Conservation (phyloP, 2,797 vertebrate genomes). For the Eutrigla gurnardus region DNA sequence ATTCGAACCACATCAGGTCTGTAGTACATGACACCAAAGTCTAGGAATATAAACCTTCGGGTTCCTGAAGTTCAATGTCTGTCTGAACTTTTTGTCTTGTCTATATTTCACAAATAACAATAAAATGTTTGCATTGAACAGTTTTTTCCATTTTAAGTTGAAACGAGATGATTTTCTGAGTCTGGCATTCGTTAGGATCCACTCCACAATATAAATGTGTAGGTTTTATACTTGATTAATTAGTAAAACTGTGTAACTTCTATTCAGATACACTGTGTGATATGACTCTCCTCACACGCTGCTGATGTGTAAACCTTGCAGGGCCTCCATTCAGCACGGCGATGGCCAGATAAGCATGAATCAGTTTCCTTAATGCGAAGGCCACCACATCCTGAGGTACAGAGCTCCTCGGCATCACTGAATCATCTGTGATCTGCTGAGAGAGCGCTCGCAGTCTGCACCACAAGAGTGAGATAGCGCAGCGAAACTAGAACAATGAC, state of each 20-base stretch:
- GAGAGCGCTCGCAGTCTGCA: neutral
- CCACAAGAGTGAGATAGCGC: constrained; percentile 23
- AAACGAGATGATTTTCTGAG: neutral
- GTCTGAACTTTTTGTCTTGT: neutral
- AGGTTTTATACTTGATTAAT: neutral
- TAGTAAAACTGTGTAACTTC: neutral
- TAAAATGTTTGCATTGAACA: neutral
- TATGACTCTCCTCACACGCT: neutral
- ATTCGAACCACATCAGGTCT: no score
- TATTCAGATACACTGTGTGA: neutral
- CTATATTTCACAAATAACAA: neutral
- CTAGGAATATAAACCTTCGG: neutral
- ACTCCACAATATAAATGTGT: neutral
- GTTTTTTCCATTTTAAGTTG: neutral
- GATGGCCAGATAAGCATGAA: constrained; percentile 62
- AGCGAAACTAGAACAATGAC: neutral
- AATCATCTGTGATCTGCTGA: constrained; percentile 11
- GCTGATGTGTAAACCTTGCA: constrained; percentile 2
- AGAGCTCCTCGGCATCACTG: constrained; percentile 17
- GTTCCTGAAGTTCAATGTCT: neutral
- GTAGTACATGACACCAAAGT: neutral
- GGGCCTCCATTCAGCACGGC: constrained; percentile 7
- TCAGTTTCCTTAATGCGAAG: constrained; percentile 10
- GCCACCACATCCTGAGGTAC: constrained; percentile 70
- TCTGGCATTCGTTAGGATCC: neutral